These are phyloP conservation scores for Microplitis mediator DNA, from an alignment of 1,140 invertebrate genomes.

Conservation along the genomic window DNA sequence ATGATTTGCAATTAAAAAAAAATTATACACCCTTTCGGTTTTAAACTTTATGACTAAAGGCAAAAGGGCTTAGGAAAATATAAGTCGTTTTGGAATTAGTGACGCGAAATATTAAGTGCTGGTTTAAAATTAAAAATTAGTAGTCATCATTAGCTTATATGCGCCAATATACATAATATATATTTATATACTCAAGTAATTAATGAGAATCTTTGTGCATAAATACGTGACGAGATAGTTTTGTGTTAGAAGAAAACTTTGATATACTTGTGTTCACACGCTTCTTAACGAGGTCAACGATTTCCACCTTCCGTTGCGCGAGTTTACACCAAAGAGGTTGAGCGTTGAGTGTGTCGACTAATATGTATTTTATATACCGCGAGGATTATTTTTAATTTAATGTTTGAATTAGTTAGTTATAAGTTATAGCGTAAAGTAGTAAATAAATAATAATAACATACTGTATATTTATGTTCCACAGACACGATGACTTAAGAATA, in stretches of 20 bases:
- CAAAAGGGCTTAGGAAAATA: too few species aligned
- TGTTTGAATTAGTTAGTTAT: too few species aligned
- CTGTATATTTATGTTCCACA: conserved; percentile 2
- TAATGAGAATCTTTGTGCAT: conserved; percentile 7
- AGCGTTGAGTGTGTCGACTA: background rate
- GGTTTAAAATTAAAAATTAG: background rate
- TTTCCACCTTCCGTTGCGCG: conserved; percentile 37
- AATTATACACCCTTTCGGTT: too few species aligned
- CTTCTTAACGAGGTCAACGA: conserved; percentile 43
- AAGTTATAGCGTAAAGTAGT: too few species aligned
- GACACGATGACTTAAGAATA: conserved; percentile 38
- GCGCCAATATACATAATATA: background rate
- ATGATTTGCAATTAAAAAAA: too few species aligned
- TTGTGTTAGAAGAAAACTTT: conserved; percentile 9
- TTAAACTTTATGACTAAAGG: too few species aligned
- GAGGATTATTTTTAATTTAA: background rate
- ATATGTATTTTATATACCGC: background rate
- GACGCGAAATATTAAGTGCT: too few species aligned
- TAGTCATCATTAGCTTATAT: background rate
- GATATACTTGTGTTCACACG: conserved; percentile 38
- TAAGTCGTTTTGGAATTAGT: too few species aligned
- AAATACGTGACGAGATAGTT: background rate
- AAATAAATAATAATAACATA: too few species aligned
- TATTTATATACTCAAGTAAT: conserved; percentile 11
- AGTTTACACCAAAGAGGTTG: background rate